Percentiles rank a stretch among this genome's conserved stretches.
Conservation (phyloP, 2,113 vertebrate genomes). For the Pleuronectes platessa region DNA sequence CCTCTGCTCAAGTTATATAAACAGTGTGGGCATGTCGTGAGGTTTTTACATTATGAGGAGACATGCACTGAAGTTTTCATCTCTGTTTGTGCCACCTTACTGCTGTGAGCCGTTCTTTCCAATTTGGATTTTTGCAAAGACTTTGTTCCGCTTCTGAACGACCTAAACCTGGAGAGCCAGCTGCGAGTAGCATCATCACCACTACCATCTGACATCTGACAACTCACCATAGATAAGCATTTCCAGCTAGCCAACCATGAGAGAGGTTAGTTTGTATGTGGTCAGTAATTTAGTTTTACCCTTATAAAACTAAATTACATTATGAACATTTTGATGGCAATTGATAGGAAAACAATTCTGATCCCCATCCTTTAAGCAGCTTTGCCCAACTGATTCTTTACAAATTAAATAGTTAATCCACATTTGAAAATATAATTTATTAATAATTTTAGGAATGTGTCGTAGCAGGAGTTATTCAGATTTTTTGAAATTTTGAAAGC, state of each 20-base stretch:
- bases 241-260: not conserved
- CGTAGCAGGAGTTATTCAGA: too few relatives aligned
- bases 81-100: too few relatives aligned
- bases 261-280: constrained; percentile 1
- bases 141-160: not conserved
- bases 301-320: not conserved
- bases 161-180: not conserved
- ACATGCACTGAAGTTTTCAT: not conserved
- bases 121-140: not conserved
- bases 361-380: not conserved
- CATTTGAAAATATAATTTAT: too few relatives aligned
- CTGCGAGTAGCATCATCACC: not conserved
- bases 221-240: not conserved
- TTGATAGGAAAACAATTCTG: not conserved
- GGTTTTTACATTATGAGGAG: not conserved
- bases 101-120: too few relatives aligned
- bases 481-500: too few relatives aligned
- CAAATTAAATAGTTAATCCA: not conserved
- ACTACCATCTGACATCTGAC: not conserved
- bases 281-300: not conserved
- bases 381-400: not conserved
- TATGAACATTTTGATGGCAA: not conserved
- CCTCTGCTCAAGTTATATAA: not conserved
- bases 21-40: not conserved
- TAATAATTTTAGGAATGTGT: too few relatives aligned